These are phyloP conservation scores for Drosophila neutralis DNA, from an alignment of 2,888 invertebrate genomes.

Conservation along the genomic window DNA sequence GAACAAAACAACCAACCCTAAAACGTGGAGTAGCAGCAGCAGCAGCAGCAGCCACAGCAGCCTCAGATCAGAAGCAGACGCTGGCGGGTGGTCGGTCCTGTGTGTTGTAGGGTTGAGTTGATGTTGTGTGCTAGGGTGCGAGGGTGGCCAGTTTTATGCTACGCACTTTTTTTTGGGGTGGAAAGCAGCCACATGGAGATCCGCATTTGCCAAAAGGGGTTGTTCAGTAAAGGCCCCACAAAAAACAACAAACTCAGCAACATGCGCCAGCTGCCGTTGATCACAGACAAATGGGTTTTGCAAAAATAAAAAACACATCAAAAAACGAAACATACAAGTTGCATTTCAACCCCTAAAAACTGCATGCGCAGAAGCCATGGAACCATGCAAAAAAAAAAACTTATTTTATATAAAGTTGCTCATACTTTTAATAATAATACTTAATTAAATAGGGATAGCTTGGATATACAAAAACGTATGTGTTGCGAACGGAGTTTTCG, in stretches of 20 bases:
- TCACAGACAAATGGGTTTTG: conserved; percentile 39
- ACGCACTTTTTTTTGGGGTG: conserved; percentile 46
- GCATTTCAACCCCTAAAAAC: conserved; percentile 47
- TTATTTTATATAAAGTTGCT: neutral
- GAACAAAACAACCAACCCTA: conserved; percentile 51
- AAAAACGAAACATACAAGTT: conserved; percentile 10
- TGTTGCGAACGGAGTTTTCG: neutral
- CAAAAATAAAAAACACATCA: conserved; percentile 16
- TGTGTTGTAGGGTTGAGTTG: conserved; percentile 5
- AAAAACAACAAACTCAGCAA: conserved; percentile 1
- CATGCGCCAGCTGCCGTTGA: conserved; percentile 54
- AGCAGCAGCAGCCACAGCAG: conserved; percentile 21
- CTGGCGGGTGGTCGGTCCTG: conserved; percentile 62
- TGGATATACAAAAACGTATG: neutral
- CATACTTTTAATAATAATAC: neutral
- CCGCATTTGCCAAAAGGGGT: conserved; percentile 50
- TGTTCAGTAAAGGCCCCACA: conserved; percentile 44
- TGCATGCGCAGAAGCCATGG: conserved; percentile 20
- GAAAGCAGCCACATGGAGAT: conserved; percentile 52
- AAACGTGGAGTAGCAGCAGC: conserved; percentile 47
- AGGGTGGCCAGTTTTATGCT: conserved; percentile 46
- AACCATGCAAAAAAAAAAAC: conserved; percentile 8
- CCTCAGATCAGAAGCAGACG: conserved; percentile 64
- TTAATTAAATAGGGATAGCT: neutral
- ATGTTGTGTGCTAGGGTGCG: conserved; percentile 43